phyloP scores from a whole-genome alignment of 2,888 invertebrate genomes.

The Keiferia lycopersicella region DNA sequence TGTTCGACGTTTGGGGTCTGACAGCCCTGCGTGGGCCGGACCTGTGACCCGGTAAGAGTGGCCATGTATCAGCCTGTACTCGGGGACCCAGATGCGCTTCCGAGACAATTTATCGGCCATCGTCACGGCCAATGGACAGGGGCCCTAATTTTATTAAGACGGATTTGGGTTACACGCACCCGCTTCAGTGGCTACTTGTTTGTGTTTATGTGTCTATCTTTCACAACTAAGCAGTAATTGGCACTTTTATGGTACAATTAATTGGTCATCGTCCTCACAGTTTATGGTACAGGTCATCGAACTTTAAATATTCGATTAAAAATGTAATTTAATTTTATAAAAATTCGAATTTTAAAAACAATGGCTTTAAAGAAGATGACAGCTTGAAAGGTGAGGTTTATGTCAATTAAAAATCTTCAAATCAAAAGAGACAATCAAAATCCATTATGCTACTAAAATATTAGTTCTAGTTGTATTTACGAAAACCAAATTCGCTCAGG shows the following conservation, averaged over 20 bases:
- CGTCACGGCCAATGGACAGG: not conserved
- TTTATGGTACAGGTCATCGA: too few relatives aligned
- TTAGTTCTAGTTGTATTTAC: not conserved
- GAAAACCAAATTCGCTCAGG: not conserved
- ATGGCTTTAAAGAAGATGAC: too few relatives aligned
- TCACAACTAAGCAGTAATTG: too few relatives aligned
- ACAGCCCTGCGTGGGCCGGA: not conserved
- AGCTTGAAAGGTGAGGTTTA: too few relatives aligned
- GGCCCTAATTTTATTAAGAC: constrained; percentile 14
- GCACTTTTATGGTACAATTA: too few relatives aligned
- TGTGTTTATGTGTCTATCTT: not conserved
- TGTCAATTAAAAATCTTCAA: not conserved
- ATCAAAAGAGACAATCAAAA: not conserved
- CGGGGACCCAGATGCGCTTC: not conserved
- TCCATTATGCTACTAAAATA: not conserved
- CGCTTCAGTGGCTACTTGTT: not conserved
- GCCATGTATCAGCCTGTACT: not conserved
- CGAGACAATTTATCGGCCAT: constrained; percentile 11
- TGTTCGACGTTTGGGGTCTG: too few relatives aligned
- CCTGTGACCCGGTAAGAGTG: not conserved
- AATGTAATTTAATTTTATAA: too few relatives aligned
- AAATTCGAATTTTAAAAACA: too few relatives aligned
- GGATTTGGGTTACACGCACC: constrained; percentile 7
- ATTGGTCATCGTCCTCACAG: too few relatives aligned
- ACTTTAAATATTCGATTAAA: too few relatives aligned